Evolutionary conservation across 2,797 vertebrate species (phyloP), one percentile per base, ranked within the genome.

Genomic region (Aphelocoma californica): DNA sequence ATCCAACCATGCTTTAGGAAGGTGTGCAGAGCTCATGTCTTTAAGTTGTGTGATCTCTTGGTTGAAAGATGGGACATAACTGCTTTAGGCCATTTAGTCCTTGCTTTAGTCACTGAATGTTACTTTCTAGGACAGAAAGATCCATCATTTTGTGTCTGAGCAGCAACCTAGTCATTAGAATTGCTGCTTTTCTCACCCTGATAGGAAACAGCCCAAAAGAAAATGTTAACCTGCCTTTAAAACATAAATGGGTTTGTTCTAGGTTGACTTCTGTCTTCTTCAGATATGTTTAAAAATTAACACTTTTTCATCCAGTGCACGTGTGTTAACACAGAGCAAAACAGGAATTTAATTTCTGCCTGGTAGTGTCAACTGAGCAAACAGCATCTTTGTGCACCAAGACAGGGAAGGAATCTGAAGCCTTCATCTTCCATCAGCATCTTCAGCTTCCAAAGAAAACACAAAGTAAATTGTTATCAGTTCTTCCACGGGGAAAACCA

Each of bases 371-470:
- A 64, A 18, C 2, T n/a, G 15, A 86, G 38, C 51, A 85, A 92
- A 73, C 4, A 34, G 25, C 21, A 31, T 86, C 28, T 69, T 72
- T 0, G 0, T 20, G 48, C 11, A 48, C n/a, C 23, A 56, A 51
- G 36, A 62, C 21, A 64, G 65, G 66, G n/a, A 29, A 38, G 36
- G 50, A 86, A 74, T 58, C 45, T 61, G 57, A 90, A 79, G 40
- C 21, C 61, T 71, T 80, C 44, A 40, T 51, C 34, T 73, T 92
- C 40, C 64, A n/a, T 51, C 50, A 74, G 20, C n/a, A 62, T 20
- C 56, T 81, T 74, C 70, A 81, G 11, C 23, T 88, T 91, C 60
- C 50, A 44, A 61, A 81, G 34, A 77, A 50, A 93, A 29, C 26
- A 79, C 19, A n/a, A 72, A 86, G 18, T 18, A 90, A 66, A 58